These are phyloP conservation scores for Brachylomia viminalis DNA, from an alignment of 2,888 invertebrate species.

Conservation along the genomic window DNA sequence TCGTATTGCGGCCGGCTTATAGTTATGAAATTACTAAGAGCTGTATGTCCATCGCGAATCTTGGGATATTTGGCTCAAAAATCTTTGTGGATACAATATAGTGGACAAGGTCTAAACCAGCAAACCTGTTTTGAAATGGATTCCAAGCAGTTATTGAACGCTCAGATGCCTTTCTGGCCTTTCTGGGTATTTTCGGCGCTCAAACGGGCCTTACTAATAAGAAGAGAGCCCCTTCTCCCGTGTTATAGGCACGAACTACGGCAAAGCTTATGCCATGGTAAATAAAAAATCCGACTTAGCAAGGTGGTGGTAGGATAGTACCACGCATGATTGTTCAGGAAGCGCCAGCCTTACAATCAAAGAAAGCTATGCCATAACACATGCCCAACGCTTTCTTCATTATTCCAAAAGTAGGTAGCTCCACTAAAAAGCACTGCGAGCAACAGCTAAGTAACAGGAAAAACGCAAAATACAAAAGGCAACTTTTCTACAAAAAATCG, in stretches of 20 bases:
- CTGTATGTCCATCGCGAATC: neutral
- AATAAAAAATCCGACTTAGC: neutral
- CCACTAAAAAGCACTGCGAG: neutral
- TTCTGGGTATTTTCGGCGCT: neutral
- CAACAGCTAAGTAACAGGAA: neutral
- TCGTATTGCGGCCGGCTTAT: neutral
- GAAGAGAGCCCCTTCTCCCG: too few species aligned
- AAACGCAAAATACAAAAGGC: neutral
- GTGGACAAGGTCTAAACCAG: neutral
- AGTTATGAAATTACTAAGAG: neutral
- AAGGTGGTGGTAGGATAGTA: neutral
- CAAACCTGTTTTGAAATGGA: neutral
- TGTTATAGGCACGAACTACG: neutral
- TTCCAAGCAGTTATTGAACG: neutral
- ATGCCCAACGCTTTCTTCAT: neutral
- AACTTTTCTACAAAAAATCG: neutral
- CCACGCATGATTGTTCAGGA: neutral
- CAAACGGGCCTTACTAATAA: too few species aligned
- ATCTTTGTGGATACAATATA: neutral
- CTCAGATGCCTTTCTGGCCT: rapidly evolving
- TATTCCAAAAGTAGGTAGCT: neutral
- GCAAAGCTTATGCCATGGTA: neutral
- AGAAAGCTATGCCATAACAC: neutral
- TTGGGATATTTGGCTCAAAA: too few species aligned
- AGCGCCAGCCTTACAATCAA: neutral